Evolutionary conservation across 1,140 invertebrate species (phyloP).

Genomic region (Lucilia cuprina): DNA sequence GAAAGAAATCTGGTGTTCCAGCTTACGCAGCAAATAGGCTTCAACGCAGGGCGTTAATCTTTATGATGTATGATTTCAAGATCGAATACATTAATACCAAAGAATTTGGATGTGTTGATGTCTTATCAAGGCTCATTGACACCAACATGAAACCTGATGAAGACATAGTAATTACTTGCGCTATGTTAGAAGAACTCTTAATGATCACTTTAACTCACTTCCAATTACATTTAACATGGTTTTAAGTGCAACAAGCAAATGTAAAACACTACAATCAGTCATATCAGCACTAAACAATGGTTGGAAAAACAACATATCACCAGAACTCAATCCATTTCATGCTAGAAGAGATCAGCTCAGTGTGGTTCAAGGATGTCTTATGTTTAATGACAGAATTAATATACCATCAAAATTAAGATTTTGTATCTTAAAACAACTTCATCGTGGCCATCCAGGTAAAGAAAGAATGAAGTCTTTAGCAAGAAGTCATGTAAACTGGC

Average conservation of each 20-base stretch:
- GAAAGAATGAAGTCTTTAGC: constrained; percentile 66
- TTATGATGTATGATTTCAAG: constrained; percentile 45
- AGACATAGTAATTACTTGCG: background rate
- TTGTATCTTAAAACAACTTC: constrained; percentile 52
- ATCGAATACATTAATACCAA: constrained; percentile 62
- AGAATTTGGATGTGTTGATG: too few relatives aligned
- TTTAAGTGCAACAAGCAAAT: background rate
- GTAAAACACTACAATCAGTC: constrained; percentile 12
- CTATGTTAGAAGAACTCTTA: background rate
- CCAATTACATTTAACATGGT: background rate
- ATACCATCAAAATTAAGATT: background rate
- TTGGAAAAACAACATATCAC: background rate
- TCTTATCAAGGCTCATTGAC: background rate
- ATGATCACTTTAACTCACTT: background rate
- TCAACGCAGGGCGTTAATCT: constrained; percentile 53
- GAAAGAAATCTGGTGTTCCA: constrained; percentile 44
- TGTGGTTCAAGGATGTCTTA: too few relatives aligned
- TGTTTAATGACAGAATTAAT: too few relatives aligned
- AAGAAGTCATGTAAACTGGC: constrained; percentile 35
- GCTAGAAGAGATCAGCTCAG: too few relatives aligned
- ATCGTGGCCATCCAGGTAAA: constrained; percentile 64
- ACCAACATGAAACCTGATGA: constrained; percentile 48
- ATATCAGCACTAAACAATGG: constrained; percentile 12
- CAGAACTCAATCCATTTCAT: too few relatives aligned
- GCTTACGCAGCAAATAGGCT: constrained; percentile 43